Conservation (phyloP, 2,113 vertebrate genomes). For the Phalacrocorax brasilianus region DNA sequence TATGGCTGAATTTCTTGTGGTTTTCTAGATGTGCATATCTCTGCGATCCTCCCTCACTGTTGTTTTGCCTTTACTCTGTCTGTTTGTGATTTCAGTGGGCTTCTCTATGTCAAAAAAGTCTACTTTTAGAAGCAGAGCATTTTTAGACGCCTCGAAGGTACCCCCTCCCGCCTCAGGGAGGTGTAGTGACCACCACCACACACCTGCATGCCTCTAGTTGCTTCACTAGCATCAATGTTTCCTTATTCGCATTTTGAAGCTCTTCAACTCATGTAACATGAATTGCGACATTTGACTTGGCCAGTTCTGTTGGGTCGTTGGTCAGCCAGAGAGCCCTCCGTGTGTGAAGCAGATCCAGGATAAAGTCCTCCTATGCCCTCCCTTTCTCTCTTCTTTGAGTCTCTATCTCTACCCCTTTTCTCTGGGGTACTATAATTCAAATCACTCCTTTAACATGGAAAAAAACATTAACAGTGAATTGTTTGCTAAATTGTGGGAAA, state of each 20-base stretch:
- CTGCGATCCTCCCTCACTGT: conserved; percentile 25
- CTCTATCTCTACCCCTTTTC: neutral
- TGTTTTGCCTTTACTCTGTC: conserved; percentile 76
- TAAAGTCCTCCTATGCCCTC: neutral
- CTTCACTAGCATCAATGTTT: conserved; percentile 57
- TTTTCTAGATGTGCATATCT: conserved; percentile 57
- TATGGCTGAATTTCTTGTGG: conserved; percentile 40
- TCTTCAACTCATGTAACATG: conserved; percentile 53
- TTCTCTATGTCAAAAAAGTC: conserved; percentile 86
- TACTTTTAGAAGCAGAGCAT: conserved; percentile 87
- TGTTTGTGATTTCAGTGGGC: conserved; percentile 98
- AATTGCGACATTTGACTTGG: conserved; percentile 17
- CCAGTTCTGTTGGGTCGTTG: conserved; percentile 47
- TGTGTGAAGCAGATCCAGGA: conserved; percentile 78
- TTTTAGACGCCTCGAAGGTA: conserved; percentile 89
- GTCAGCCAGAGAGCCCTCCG: neutral
- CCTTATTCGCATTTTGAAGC: conserved; percentile 51
- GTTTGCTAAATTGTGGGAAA: neutral
- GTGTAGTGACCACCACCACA: conserved; percentile 85
- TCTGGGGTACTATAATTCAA: neutral
- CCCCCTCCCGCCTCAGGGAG: conserved; percentile 80
- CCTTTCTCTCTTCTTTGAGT: neutral
- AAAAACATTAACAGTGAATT: neutral
- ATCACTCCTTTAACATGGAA: neutral
- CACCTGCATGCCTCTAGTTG: conserved; percentile 84